Conservation (phyloP, 2,113 vertebrate species). For the Fukomys damarensis region DNA sequence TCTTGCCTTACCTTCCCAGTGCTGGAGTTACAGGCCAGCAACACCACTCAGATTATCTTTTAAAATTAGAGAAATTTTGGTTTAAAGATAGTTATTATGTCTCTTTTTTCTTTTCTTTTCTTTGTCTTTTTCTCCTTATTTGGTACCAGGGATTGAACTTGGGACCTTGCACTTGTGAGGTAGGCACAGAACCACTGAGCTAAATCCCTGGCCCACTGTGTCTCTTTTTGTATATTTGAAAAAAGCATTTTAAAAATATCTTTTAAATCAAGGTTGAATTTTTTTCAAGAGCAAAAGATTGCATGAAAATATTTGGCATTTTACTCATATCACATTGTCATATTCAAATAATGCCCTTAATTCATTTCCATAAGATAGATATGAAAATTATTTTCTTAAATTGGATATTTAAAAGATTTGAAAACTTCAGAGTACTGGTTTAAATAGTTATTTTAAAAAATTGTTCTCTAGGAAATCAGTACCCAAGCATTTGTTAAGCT, state of each 20-base stretch:
- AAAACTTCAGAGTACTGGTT: not conserved
- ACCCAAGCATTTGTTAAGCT: not conserved
- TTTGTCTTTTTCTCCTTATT: no score
- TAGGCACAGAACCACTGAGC: no score
- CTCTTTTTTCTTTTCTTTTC: no score
- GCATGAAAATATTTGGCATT: not conserved
- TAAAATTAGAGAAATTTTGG: not conserved
- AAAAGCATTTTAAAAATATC: not conserved
- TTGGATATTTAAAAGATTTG: conserved; percentile 3
- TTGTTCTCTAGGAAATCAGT: not conserved
- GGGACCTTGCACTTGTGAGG: no score
- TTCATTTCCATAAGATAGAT: not conserved
- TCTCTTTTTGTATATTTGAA: not conserved
- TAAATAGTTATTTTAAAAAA: conserved; percentile 19
- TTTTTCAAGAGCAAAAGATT: not conserved
- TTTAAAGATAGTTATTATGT: not conserved
- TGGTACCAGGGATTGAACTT: no score
- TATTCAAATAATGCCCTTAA: not conserved
- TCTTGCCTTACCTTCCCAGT: not conserved
- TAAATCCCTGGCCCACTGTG: no score
- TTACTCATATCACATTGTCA: not conserved
- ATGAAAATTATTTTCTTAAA: not conserved
- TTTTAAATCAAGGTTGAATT: not conserved
- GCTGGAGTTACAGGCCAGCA: not conserved
- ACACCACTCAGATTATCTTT: not conserved